phyloP scores from a whole-genome alignment of 1,140 invertebrate genomes.

The Nasonia longicornis region DNA sequence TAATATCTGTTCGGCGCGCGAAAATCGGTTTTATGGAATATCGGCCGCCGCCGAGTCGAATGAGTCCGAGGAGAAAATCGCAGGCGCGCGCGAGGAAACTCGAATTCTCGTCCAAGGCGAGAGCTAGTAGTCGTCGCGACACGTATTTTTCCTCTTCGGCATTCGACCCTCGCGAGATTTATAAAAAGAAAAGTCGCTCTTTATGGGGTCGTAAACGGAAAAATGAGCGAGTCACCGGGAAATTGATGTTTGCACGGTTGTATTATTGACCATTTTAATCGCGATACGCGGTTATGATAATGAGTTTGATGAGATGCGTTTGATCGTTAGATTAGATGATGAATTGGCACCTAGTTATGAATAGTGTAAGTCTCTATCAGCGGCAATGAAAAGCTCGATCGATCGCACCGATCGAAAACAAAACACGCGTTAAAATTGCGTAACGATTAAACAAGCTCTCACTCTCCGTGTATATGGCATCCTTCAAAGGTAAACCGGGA shows the following conservation, averaged over 20 bases:
- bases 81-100: background rate
- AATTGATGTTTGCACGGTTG: too few species aligned
- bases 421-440: background rate
- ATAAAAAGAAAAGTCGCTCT: background rate
- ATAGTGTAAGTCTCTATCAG: too few species aligned
- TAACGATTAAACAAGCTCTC: background rate
- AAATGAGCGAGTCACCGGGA: background rate
- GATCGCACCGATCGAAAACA: background rate
- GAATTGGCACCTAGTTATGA: too few species aligned
- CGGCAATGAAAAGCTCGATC: too few species aligned
- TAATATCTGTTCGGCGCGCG: background rate
- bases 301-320: background rate
- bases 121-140: background rate
- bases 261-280: background rate
- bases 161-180: background rate
- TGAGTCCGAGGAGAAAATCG: background rate
- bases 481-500: conserved; percentile 18
- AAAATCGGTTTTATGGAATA: background rate
- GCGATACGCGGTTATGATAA: background rate
- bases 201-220: background rate
- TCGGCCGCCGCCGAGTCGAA: background rate
- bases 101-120: conserved; percentile 29
- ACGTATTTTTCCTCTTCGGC: background rate
- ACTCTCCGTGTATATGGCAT: background rate
- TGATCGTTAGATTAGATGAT: too few species aligned